Evolutionary conservation across 1,140 invertebrate genomes (phyloP), one percentile per base, ranked within the genome.

Genomic region (Heterodera carotae): DNA sequence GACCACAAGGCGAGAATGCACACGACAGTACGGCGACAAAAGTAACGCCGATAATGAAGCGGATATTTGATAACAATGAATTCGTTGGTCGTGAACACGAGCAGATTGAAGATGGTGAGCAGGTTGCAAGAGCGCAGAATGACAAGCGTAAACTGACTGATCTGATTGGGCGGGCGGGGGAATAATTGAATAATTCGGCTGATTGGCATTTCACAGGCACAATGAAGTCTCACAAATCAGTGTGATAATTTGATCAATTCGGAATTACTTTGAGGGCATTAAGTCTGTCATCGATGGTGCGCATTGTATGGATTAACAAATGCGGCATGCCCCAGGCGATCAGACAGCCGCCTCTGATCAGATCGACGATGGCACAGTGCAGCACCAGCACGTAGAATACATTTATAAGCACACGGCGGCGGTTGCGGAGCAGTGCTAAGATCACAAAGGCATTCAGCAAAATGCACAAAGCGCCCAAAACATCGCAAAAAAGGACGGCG

Each of bases 21-120:
- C 2, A 87, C 53, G n/a, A 88, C 85, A 27, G 80, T 85, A 67
- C 83, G 71, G 25, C 85, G 62, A 22, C 84, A 76, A 72, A 88
- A 87, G 72, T 88, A 87, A 29, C 85, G 69, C 12, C 85, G 74
- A 67, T 87, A 87, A 74, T 87, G 85, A 12, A 87, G 75, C 7
- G 85, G 85, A 78, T 84, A 88, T n/a, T 83, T 84, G 60, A 88
- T 87, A 27, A 88, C 85, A 56, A 85, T 86, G 60, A 79, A 79
- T 62, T 81, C 85, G 69, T 87, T 87, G 22, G 83, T 85, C 1
- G 85, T 87, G 76, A 87, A 87, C 8, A 87, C 84, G 4, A 87
- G 76, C 31, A 87, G 70, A 69, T 86, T 87, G 82, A 87, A 88
- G 34, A 87, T 87, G 12, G 85, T 87, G 29, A 87, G 59, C 74